phyloP scores from a whole-genome alignment of 2,888 invertebrate genomes.

The Andrena bicolor region DNA sequence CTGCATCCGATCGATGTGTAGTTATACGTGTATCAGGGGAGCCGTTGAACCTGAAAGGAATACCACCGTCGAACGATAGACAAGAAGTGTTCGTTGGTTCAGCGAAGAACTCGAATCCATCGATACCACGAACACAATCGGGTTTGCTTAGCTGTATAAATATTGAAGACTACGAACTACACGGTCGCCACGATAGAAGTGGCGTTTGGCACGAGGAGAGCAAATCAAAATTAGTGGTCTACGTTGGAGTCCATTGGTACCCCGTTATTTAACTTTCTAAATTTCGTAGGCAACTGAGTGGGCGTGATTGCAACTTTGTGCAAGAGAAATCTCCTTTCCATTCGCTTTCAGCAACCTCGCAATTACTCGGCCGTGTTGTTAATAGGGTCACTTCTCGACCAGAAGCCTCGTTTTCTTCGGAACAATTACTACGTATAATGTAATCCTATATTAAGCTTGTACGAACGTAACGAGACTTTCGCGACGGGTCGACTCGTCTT shows the following conservation, averaged over 20 bases:
- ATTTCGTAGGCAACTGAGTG: not conserved
- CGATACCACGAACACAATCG: not conserved
- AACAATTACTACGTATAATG: too few relatives aligned
- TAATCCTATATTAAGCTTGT: too few relatives aligned
- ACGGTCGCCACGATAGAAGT: not conserved
- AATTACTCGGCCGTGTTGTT: not conserved
- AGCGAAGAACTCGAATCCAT: not conserved
- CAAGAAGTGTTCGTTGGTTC: not conserved
- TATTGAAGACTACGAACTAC: not conserved
- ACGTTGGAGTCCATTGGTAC: too few relatives aligned
- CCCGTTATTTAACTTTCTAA: not conserved
- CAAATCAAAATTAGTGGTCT: not conserved
- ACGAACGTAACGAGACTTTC: not conserved
- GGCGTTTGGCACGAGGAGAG: not conserved
- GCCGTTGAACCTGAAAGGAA: conserved; percentile 13
- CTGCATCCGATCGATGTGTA: not conserved
- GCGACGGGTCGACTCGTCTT: not conserved
- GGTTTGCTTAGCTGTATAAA: conserved; percentile 14
- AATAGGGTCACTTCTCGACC: too few relatives aligned
- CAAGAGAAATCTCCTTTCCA: conserved; percentile 9
- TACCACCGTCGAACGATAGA: not conserved
- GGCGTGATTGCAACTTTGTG: not conserved
- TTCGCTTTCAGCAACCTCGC: not conserved
- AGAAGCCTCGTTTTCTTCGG: too few relatives aligned
- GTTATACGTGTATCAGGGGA: not conserved